These are phyloP conservation scores for Xyliphius kryptos DNA, from an alignment of 2,113 vertebrate species.

Conservation along the genomic window DNA sequence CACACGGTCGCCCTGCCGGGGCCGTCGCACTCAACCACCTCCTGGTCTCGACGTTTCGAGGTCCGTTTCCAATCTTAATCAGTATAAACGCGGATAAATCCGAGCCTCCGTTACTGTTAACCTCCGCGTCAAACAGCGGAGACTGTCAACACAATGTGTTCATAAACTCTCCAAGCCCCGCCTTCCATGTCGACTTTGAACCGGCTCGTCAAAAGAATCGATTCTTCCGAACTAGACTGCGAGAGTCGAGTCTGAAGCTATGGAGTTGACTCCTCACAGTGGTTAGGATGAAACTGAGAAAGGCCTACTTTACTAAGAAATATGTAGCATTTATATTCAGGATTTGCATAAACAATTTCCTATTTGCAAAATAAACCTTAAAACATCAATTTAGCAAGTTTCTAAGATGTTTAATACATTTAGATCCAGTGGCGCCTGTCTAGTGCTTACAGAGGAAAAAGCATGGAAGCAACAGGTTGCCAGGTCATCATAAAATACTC, in stretches of 20 bases:
- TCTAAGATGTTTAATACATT: too few species aligned
- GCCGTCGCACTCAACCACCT: constrained; percentile 37
- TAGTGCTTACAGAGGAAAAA: too few species aligned
- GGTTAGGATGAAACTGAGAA: too few species aligned
- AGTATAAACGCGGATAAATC: constrained; percentile 21
- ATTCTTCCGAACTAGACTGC: not conserved
- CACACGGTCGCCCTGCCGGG: constrained; percentile 44
- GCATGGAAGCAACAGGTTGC: too few species aligned
- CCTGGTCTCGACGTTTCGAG: constrained; percentile 24
- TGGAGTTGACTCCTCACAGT: not conserved
- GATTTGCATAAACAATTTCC: too few species aligned
- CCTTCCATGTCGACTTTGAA: constrained; percentile 1
- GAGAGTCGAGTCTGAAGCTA: too few species aligned
- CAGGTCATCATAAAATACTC: too few species aligned
- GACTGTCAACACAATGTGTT: constrained; percentile 44
- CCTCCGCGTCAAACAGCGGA: constrained; percentile 17
- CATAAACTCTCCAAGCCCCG: constrained; percentile 22
- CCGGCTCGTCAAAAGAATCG: not conserved
- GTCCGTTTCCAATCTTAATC: constrained; percentile 21
- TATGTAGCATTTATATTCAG: too few species aligned
- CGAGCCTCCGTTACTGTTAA: not conserved
- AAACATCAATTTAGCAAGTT: too few species aligned
- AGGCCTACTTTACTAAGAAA: too few species aligned
- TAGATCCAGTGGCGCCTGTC: too few species aligned
- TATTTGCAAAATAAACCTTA: too few species aligned